These are phyloP conservation scores for Rhynchonycteris naso DNA, from an alignment of 2,797 vertebrate genomes.

Conservation along the genomic window DNA sequence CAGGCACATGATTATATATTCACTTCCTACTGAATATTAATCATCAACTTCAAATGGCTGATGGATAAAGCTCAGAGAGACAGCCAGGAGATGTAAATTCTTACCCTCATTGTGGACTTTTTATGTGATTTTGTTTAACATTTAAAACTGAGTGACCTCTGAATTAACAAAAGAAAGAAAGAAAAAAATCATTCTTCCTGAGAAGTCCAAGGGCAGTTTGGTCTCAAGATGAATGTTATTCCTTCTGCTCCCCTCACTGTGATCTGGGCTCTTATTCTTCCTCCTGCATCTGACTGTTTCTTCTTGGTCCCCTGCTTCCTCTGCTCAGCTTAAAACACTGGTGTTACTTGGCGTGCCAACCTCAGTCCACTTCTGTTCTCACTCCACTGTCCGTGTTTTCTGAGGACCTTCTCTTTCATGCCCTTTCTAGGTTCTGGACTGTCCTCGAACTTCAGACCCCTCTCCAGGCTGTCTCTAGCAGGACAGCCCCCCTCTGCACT, in stretches of 20 bases:
- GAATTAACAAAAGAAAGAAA: neutral
- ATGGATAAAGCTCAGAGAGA: slow-evolving; percentile 48
- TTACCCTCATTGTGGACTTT: slow-evolving; percentile 34
- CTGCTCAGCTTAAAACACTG: neutral
- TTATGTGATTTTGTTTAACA: slow-evolving; percentile 63
- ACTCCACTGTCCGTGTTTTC: neutral
- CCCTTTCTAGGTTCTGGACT: neutral
- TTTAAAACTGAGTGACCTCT: slow-evolving; percentile 59
- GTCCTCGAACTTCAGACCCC: neutral
- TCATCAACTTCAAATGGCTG: slow-evolving; percentile 56
- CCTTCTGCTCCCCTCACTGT: neutral
- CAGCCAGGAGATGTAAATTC: slow-evolving; percentile 53
- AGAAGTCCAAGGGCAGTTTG: neutral
- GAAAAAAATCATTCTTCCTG: neutral
- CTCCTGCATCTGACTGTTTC: neutral
- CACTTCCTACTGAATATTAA: slow-evolving; percentile 73
- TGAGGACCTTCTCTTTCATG: neutral
- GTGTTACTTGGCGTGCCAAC: neutral
- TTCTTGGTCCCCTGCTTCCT: neutral
- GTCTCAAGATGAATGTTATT: neutral
- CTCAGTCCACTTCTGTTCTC: neutral
- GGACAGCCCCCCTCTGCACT: accelerated
- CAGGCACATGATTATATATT: slow-evolving; percentile 66
- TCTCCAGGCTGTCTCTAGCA: neutral
- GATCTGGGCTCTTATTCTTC: neutral